Conservation (phyloP, 2,888 invertebrate species). For the Euspilapteryx auroguttella region DNA sequence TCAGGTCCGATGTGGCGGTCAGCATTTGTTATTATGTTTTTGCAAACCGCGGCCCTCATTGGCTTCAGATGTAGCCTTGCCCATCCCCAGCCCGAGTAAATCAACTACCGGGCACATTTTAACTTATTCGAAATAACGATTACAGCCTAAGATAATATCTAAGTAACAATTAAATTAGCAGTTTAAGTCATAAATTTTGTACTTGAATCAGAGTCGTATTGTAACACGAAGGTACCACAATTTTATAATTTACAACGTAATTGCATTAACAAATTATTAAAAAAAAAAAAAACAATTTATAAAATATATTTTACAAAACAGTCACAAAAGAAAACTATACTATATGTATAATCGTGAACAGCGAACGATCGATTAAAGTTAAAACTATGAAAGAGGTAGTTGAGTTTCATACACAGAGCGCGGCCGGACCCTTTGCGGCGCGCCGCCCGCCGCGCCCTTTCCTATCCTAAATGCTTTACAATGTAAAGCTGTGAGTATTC, state of each 20-base stretch:
- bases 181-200: conserved; percentile 37
- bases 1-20: no score
- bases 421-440: conserved; percentile 52
- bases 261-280: conserved; percentile 31
- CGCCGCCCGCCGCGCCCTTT: conserved; percentile 29
- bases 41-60: no score
- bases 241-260: conserved; percentile 4
- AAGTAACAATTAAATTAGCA: conserved; percentile 55
- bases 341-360: conserved; percentile 39
- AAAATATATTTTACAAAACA: conserved; percentile 55
- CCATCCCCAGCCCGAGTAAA: no score
- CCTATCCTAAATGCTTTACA: conserved; percentile 42
- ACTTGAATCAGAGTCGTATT: conserved; percentile 53
- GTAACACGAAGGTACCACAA: neutral
- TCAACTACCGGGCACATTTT: no score
- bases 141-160: conserved; percentile 31
- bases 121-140: conserved; percentile 4
- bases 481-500: conserved; percentile 61
- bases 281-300: conserved; percentile 41
- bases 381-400: conserved; percentile 58
- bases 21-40: no score
- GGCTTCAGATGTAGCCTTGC: no score
- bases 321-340: conserved; percentile 39
- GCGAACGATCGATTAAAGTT: conserved; percentile 39
- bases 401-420: conserved; percentile 42